Percentiles rank a stretch among this genome's conserved stretches.
phyloP scores from a whole-genome alignment of 2,113 vertebrate genomes.

The Taurulus bubalis region DNA sequence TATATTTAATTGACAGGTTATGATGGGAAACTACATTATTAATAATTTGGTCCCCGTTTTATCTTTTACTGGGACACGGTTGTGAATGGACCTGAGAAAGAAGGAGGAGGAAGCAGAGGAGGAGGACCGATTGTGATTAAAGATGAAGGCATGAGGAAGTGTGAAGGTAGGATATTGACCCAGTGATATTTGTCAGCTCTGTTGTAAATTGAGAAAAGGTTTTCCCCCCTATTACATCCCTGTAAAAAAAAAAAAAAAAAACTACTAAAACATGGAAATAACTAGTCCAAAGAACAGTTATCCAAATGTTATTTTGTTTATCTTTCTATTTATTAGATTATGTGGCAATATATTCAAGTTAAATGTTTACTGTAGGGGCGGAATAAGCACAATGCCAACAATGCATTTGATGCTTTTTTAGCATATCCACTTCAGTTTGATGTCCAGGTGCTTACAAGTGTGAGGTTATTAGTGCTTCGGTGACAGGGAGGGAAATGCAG shows the following conservation, averaged over 20 bases:
- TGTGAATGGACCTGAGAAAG: neutral
- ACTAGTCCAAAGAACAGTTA: neutral
- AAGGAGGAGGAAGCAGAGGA: slow-evolving; percentile 4
- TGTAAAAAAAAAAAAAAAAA: neutral
- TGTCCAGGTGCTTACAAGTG: neutral
- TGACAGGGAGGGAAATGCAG: neutral
- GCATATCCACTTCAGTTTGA: neutral
- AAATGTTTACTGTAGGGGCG: neutral
- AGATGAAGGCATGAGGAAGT: slow-evolving; percentile 2
- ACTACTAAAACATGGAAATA: neutral
- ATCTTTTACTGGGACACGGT: neutral
- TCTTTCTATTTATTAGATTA: neutral
- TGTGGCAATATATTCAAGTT: neutral
- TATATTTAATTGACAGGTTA: neutral
- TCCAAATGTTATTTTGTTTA: neutral
- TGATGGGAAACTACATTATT: neutral
- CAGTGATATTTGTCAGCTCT: neutral
- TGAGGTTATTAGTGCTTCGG: neutral
- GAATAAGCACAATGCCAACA: neutral
- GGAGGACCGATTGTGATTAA: neutral
- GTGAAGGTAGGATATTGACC: slow-evolving; percentile 17
- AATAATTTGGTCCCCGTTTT: neutral
- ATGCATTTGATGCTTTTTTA: neutral
- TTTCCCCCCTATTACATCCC: neutral
- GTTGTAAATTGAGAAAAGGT: neutral